These are phyloP conservation scores for Rhinoderma darwinii DNA, from an alignment of 2,113 vertebrate species.

Conservation along the genomic window DNA sequence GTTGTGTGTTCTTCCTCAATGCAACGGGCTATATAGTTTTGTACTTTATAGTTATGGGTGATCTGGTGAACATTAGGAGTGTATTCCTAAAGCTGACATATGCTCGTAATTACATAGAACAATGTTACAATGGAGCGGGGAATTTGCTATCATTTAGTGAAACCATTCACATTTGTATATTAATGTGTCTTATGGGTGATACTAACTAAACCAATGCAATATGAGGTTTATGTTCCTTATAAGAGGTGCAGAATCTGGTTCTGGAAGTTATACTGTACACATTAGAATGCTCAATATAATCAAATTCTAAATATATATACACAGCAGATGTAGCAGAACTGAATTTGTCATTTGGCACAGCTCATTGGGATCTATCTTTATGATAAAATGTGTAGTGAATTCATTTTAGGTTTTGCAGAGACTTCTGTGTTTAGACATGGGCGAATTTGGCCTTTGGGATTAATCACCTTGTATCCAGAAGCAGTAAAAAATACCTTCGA, in stretches of 20 bases:
- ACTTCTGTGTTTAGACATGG: background rate
- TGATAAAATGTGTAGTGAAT: no score
- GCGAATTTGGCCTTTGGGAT: constrained; percentile 9
- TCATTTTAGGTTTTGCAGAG: background rate
- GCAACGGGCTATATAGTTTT: background rate
- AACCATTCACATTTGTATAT: background rate
- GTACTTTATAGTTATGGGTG: background rate
- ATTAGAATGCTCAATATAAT: background rate
- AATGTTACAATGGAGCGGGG: background rate
- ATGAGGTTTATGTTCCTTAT: background rate
- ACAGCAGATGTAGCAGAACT: background rate
- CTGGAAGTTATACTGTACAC: background rate
- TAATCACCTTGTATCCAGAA: constrained; percentile 37
- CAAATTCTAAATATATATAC: background rate
- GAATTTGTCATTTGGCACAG: background rate
- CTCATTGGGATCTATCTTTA: no score
- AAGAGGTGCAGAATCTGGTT: background rate
- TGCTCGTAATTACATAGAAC: background rate
- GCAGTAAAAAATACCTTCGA: constrained; percentile 32
- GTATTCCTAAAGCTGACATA: background rate
- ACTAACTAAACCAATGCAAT: background rate
- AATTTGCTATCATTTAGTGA: background rate
- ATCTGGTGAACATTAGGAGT: background rate
- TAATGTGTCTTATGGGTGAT: background rate
- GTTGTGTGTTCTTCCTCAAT: background rate